A percentile compares a stretch with the other conserved stretches of the same genome.
These are phyloP conservation scores for Diprion similis DNA, from an alignment of 1,140 invertebrate genomes.

Conservation along the genomic window DNA sequence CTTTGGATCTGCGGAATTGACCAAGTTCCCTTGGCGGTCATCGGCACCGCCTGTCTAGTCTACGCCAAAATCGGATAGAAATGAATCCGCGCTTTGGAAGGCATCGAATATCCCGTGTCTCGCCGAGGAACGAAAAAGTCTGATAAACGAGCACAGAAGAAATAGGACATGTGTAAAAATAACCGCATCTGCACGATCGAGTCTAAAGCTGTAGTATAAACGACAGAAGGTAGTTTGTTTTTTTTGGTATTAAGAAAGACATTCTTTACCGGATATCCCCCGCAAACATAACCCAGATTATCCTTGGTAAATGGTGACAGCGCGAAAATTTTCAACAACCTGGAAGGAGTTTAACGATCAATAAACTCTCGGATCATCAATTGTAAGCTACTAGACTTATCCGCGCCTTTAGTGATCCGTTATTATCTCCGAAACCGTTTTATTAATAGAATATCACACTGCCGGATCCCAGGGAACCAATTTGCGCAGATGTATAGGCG, in stretches of 20 bases:
- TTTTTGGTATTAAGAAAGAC: neutral
- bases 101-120: neutral
- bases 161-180: neutral
- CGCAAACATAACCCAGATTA: neutral
- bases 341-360: neutral
- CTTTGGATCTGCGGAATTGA: neutral
- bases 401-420: neutral
- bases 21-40: constrained; percentile 1
- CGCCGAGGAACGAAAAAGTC: neutral
- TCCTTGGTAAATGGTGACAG: neutral
- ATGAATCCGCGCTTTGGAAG: neutral
- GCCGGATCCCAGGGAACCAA: constrained; percentile 1
- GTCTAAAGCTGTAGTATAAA: neutral
- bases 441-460: neutral
- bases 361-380: neutral
- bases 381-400: neutral
- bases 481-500: neutral
- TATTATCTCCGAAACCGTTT: neutral
- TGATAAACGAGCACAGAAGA: neutral
- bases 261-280: neutral
- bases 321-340: neutral
- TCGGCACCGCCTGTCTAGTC: neutral
- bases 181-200: neutral
- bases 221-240: neutral
- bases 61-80: constrained; percentile 5